Evolutionary conservation across 2,888 invertebrate genomes (phyloP), one percentile per base, ranked within the genome.

Genomic region (Heliconius hortense): DNA sequence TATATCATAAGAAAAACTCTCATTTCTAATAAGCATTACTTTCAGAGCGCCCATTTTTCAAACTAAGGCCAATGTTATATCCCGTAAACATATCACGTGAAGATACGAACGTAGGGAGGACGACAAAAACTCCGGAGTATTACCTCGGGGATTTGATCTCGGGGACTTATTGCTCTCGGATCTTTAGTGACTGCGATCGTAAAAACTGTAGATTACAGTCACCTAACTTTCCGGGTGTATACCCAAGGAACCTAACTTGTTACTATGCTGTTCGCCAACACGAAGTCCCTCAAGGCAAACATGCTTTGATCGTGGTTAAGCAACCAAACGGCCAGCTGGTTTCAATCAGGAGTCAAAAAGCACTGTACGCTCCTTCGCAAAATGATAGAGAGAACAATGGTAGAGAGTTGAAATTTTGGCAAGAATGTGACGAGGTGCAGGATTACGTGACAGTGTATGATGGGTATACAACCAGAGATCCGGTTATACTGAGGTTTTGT

Each of bases 221-320:
- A 69, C 98, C 98, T 70, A 98, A 98, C 94, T 98, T 97, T 92
- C 98, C 98, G 43, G 98, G 98, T 82, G 96, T 98, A 82, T 98
- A 98, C 92, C 98, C 98, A 5, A 95, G 98, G 82, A 98, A 98
- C 91, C 95, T 98, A 84, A 98, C 98, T 79, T 99, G 99, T 89
- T 98, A 98, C 93, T 99, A 97, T 89, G 97, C 98, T 66, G 97
- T 98, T 76, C 94, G 97, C 80, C 96, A 97, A 92, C 97, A 97
- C 89, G 97, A 97, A 88, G 96, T 97, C 83, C 97, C 98, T 78
- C 95, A 96, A 85, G 98, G 98, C 83, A 97, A 97, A 91, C 97
- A 97, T 88, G 98, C 98, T 39, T 94, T 98, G 84, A 97, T 98
- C 86, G 96, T 97, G 79, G 97, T 98, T 69, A 95, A 96, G 83